Conservation (phyloP, 2,113 vertebrate species). For the Leptobrachium leishanense region DNA sequence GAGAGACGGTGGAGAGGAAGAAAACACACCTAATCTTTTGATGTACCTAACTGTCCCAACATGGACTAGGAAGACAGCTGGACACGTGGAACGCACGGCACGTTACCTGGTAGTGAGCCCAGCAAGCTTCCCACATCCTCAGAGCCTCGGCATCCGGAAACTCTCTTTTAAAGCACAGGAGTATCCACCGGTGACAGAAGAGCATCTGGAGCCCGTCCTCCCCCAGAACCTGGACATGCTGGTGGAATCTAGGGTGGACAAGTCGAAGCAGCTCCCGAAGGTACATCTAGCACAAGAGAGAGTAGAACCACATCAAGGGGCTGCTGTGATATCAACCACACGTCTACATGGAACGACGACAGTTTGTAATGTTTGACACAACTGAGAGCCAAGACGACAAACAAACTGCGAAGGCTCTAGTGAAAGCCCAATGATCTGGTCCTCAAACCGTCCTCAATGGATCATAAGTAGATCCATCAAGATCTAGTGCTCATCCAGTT, state of each 20-base stretch:
- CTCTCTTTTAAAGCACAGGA: slow-evolving; percentile 96
- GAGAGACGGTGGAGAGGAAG: too few species aligned
- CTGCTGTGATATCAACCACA: too few species aligned
- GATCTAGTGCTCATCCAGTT: too few species aligned
- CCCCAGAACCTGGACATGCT: slow-evolving; percentile 83
- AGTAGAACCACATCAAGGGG: too few species aligned
- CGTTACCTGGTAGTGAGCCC: slow-evolving; percentile 94
- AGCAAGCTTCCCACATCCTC: slow-evolving; percentile 98
- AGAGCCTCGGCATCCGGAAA: slow-evolving; percentile 91
- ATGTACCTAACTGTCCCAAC: too few species aligned
- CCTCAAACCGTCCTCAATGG: too few species aligned
- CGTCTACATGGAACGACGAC: too few species aligned
- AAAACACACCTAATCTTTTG: too few species aligned
- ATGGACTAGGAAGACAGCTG: background rate
- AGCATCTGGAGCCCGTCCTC: slow-evolving; percentile 97
- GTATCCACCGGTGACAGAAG: slow-evolving; percentile 97
- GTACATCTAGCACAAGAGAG: slow-evolving; percentile 74
- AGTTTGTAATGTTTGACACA: too few species aligned
- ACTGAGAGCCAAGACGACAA: too few species aligned
- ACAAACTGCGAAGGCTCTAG: too few species aligned
- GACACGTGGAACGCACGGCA: background rate
- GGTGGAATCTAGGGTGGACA: slow-evolving; percentile 83
- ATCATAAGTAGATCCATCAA: too few species aligned
- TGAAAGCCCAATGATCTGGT: background rate
- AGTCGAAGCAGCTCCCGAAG: slow-evolving; percentile 90